Conservation (phyloP, 1,140 invertebrate species). For the Armadillidium nasatum region DNA sequence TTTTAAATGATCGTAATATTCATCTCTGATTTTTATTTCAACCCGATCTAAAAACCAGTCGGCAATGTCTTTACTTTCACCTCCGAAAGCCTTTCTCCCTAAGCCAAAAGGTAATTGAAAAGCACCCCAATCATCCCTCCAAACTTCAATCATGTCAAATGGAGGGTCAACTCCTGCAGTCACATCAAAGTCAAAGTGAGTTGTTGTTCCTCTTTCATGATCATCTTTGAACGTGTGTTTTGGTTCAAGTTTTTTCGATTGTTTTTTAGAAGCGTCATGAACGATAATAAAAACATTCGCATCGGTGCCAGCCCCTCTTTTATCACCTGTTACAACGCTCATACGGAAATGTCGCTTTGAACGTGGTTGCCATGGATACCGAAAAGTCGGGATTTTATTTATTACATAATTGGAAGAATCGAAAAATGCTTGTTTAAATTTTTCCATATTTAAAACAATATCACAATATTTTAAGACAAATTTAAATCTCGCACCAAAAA, state of each 20-base stretch:
- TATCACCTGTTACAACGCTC: constrained; percentile 8
- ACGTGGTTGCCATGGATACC: not conserved
- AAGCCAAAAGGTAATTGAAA: not conserved
- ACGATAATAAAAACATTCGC: not conserved
- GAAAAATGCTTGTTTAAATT: too few species aligned
- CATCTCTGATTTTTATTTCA: too few species aligned
- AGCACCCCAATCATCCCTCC: not conserved
- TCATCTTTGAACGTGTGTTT: not conserved
- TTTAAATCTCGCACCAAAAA: too few species aligned
- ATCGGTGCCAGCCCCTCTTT: constrained; percentile 7
- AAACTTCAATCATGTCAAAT: not conserved
- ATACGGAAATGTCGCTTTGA: not conserved
- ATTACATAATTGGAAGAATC: too few species aligned
- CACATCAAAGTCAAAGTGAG: not conserved
- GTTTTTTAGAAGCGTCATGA: not conserved
- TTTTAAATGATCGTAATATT: not conserved
- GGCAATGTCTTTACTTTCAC: not conserved
- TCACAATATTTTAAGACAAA: too few species aligned
- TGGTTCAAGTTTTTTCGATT: not conserved
- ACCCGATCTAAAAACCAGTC: not conserved
- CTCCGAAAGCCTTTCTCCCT: not conserved
- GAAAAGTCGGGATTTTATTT: too few species aligned
- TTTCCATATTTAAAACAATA: too few species aligned
- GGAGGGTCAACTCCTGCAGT: not conserved
- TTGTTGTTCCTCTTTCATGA: not conserved